A percentile compares a stretch with the other conserved stretches of the same genome.
phyloP scores from a whole-genome alignment of 2,888 invertebrate genomes.

The Conistra vaccinii region DNA sequence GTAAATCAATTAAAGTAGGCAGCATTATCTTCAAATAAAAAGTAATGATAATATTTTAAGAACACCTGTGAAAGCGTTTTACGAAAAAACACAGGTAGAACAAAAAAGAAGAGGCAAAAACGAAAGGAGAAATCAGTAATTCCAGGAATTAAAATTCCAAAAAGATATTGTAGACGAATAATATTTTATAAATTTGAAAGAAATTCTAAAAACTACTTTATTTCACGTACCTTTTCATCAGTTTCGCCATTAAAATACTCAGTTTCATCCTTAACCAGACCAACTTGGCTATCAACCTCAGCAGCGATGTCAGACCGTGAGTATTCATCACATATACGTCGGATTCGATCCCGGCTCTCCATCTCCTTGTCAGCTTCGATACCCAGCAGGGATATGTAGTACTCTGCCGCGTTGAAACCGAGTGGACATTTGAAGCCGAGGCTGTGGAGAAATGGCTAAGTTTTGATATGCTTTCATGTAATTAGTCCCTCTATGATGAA shows the following conservation, averaged over 20 bases:
- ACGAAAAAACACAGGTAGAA: neutral
- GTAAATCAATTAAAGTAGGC: neutral
- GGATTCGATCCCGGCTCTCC: conserved; percentile 84
- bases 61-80: neutral
- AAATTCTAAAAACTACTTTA: neutral
- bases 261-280: conserved; percentile 83
- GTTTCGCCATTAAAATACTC: conserved; percentile 84
- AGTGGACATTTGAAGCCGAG: conserved; percentile 92
- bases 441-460: conserved; percentile 77
- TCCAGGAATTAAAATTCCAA: neutral
- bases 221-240: conserved; percentile 79
- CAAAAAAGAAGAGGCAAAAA: neutral
- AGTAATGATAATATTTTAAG: neutral
- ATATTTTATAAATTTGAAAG: neutral
- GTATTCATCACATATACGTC: conserved; percentile 90
- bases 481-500: too few relatives aligned
- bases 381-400: conserved; percentile 92
- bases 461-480: neutral
- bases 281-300: conserved; percentile 81
- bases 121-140: neutral
- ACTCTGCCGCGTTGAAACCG: conserved; percentile 96
- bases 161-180: neutral
- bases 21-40: neutral
- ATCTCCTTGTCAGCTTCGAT: conserved; percentile 83
- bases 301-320: conserved; percentile 86